Conservation (phyloP, 1,140 invertebrate species). For the Sitodiplosis mosellana region DNA sequence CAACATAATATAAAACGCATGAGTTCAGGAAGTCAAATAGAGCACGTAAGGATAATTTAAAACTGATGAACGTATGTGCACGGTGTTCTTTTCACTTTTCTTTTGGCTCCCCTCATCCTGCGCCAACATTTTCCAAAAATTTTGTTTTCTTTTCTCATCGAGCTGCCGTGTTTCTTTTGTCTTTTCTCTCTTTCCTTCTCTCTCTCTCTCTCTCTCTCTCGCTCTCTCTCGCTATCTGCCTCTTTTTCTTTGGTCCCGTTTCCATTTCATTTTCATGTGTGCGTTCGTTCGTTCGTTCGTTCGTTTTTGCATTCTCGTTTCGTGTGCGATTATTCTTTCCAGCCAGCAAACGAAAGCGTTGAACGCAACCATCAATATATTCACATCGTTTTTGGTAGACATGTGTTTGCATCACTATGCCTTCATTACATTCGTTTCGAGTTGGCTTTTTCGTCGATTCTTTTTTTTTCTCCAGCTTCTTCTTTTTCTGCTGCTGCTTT, state of each 20-base stretch:
- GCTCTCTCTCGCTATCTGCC: neutral
- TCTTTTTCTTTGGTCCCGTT: neutral
- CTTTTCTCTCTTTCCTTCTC: neutral
- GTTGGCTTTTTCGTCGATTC: too few relatives aligned
- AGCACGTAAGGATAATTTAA: neutral
- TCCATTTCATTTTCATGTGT: neutral
- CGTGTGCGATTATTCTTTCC: neutral
- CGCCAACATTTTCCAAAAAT: neutral
- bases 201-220: neutral
- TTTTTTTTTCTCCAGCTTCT: too few relatives aligned
- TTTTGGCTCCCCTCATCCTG: neutral
- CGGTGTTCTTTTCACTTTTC: too few relatives aligned
- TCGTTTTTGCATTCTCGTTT: neutral
- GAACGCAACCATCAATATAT: too few relatives aligned
- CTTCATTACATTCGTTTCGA: too few relatives aligned
- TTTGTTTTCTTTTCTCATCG: neutral
- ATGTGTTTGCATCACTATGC: too few relatives aligned
- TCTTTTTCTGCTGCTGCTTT: too few relatives aligned
- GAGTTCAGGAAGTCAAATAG: neutral
- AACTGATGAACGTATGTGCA: too few relatives aligned
- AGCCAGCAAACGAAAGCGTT: too few relatives aligned
- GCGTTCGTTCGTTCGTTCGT: neutral
- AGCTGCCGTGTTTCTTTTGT: neutral
- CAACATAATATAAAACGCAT: constrained; percentile 1
- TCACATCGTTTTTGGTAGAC: too few relatives aligned